phyloP scores from a whole-genome alignment of 2,888 invertebrate species.

The Eilema sororculum region DNA sequence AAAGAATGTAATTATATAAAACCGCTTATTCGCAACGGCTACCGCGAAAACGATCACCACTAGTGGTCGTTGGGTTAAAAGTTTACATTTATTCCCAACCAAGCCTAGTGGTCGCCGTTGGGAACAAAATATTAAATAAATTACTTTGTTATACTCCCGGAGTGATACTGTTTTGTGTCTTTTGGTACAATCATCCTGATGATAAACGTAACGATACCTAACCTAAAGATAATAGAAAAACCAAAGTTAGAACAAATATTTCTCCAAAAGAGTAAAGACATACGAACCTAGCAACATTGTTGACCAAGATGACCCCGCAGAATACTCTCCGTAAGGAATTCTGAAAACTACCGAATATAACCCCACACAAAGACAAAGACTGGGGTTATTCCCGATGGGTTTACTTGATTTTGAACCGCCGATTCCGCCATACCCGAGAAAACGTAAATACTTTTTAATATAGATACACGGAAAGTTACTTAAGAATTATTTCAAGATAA shows the following conservation, averaged over 20 bases:
- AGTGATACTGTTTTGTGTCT: no score
- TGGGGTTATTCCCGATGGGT: background rate
- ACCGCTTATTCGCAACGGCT: no score
- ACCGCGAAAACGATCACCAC: no score
- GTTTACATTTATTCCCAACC: no score
- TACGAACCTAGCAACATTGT: background rate
- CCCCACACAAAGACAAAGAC: background rate
- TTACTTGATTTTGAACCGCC: background rate
- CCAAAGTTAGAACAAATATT: background rate
- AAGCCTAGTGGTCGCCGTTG: no score
- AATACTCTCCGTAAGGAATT: background rate
- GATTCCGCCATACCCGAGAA: background rate
- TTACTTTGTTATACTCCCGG: no score
- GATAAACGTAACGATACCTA: background rate
- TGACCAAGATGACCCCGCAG: background rate
- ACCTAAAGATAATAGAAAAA: background rate
- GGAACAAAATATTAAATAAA: no score
- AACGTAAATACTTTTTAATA: background rate
- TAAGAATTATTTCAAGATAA: no score
- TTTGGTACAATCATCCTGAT: no score
- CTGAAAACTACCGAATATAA: background rate
- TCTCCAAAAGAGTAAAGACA: background rate
- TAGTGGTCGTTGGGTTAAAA: no score
- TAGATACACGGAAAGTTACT: background rate
- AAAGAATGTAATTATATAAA: background rate